Conservation (phyloP, 2,113 vertebrate genomes). For the Aegotheles bennettii region DNA sequence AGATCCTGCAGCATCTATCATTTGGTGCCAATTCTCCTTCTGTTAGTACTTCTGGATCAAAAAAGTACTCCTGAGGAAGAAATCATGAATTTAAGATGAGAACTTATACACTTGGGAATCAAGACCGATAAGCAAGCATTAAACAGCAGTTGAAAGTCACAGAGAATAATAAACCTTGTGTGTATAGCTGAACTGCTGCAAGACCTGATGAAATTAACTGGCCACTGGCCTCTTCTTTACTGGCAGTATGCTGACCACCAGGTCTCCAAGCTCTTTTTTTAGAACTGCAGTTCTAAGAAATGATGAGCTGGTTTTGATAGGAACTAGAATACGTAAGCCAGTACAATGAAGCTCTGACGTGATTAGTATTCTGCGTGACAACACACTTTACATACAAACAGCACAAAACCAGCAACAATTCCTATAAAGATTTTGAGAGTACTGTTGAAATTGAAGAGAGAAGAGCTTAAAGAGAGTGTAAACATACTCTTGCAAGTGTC, state of each 20-base stretch:
- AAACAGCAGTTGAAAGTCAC: background rate
- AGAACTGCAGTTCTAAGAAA: background rate
- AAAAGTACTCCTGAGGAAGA: conserved; percentile 87
- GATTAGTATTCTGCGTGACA: background rate
- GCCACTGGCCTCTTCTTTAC: background rate
- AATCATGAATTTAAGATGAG: background rate
- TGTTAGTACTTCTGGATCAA: conserved; percentile 90
- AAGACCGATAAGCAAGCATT: background rate
- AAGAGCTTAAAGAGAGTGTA: background rate
- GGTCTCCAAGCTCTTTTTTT: background rate
- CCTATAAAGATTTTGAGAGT: background rate
- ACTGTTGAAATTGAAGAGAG: background rate
- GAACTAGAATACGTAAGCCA: background rate
- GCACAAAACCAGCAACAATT: background rate
- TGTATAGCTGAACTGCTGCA: background rate
- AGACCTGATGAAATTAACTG: background rate
- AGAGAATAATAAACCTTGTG: background rate
- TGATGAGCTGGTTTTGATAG: background rate
- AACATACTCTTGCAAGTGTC: background rate
- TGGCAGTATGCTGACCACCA: background rate
- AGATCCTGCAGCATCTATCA: conserved; percentile 93
- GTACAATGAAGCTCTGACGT: background rate
- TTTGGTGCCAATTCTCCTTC: conserved; percentile 92
- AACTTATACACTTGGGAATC: background rate
- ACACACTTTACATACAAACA: background rate